Conservation (phyloP, 2,113 vertebrate species). For the Leucopsar rothschildi region DNA sequence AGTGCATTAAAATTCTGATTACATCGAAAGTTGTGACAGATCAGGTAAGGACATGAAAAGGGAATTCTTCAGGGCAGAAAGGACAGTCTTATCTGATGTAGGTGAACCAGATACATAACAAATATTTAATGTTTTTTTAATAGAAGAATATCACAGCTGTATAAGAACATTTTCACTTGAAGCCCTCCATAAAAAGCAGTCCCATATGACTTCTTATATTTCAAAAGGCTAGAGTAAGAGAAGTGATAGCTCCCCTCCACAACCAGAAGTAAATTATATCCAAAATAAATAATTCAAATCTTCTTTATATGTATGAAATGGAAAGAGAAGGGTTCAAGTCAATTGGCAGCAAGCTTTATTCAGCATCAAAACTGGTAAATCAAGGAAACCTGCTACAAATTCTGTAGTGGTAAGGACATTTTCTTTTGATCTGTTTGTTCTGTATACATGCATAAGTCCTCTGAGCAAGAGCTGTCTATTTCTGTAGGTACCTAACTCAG, state of each 20-base stretch:
- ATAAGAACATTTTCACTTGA: neutral
- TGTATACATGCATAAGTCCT: neutral
- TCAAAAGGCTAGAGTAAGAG: neutral
- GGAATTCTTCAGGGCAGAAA: neutral
- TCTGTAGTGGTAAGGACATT: neutral
- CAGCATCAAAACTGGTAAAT: neutral
- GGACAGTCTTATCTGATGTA: neutral
- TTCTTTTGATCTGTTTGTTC: neutral
- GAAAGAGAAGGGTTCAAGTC: neutral
- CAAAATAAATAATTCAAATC: neutral
- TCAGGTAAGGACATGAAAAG: neutral
- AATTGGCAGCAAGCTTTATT: neutral
- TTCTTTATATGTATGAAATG: neutral
- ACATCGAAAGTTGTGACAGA: neutral
- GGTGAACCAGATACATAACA: neutral
- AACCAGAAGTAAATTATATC: neutral
- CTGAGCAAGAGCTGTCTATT: neutral
- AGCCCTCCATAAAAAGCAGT: neutral
- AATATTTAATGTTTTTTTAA: neutral
- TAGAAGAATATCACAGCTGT: neutral
- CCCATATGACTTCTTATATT: neutral
- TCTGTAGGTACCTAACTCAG: neutral
- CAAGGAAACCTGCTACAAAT: neutral
- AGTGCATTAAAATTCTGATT: constrained; percentile 26
- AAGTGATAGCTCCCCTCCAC: neutral